Evolutionary conservation across 2,888 invertebrate genomes (phyloP).

Genomic region (Orthosia gracilis): DNA sequence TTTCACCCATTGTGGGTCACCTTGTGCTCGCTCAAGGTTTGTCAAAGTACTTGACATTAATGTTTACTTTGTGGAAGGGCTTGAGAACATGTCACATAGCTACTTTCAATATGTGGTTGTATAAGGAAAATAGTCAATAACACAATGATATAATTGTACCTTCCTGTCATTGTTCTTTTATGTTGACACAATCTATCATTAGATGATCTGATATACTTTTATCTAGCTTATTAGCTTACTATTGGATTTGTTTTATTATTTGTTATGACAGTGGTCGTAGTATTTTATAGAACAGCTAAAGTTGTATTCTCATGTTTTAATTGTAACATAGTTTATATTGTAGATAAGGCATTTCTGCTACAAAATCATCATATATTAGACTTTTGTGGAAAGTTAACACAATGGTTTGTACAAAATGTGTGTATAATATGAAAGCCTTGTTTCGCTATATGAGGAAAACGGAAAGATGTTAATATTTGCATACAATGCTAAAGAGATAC

Average conservation of each 20-base stretch:
- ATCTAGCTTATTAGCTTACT: constrained; percentile 18
- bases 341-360: neutral
- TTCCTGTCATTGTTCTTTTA: constrained; percentile 73
- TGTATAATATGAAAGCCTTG: constrained; percentile 25
- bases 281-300: constrained; percentile 11
- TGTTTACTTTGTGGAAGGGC: constrained; percentile 76
- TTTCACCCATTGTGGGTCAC: constrained; percentile 88
- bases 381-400: neutral
- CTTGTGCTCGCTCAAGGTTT: constrained; percentile 87
- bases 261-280: constrained; percentile 9
- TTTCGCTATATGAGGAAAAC: constrained; percentile 53
- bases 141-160: constrained; percentile 63
- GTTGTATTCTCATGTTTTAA: neutral
- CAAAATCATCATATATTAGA: constrained; percentile 19
- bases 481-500: constrained; percentile 50
- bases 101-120: constrained; percentile 79
- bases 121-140: constrained; percentile 75
- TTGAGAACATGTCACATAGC: constrained; percentile 72
- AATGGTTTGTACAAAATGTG: constrained; percentile 29
- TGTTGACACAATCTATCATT: constrained; percentile 55
- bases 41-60: constrained; percentile 86
- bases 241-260: constrained; percentile 11
- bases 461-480: constrained; percentile 39
- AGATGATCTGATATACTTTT: constrained; percentile 29
- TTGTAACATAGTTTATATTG: constrained; percentile 7